These are phyloP conservation scores for Phymanthus crucifer DNA, from an alignment of 92 coral and sea anemone species.

Conservation along the genomic window DNA sequence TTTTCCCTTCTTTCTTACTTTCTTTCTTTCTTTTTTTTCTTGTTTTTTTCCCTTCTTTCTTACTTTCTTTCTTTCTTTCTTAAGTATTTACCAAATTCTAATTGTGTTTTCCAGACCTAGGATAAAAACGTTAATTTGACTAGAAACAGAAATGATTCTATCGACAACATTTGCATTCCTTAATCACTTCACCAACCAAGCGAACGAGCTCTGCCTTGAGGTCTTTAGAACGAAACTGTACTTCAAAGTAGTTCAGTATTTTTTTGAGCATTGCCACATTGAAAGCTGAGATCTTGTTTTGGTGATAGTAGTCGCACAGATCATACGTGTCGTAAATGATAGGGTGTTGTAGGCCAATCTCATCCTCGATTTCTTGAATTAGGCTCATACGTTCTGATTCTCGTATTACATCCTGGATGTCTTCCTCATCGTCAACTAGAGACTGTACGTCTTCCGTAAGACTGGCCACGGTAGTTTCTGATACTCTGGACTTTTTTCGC, in stretches of 20 bases:
- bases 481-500: neutral
- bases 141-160: no score
- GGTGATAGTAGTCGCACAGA: conserved; percentile 6
- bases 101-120: no score
- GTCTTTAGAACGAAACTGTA: neutral
- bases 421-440: neutral
- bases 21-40: no score
- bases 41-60: no score
- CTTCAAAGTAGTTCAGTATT: neutral
- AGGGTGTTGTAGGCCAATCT: conserved; percentile 17
- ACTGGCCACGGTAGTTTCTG: neutral
- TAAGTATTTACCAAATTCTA: no score
- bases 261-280: neutral
- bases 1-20: no score
- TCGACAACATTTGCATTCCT: neutral
- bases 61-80: no score
- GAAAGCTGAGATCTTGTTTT: neutral
- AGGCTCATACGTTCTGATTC: conserved; percentile 6
- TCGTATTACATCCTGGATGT: conserved; percentile 5
- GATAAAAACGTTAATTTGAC: no score
- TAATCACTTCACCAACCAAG: neutral
- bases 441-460: neutral
- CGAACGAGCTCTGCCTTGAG: neutral
- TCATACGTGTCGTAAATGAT: conserved; percentile 21
- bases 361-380: conserved; percentile 14